Evolutionary conservation across 2,113 vertebrate species (phyloP).

Genomic region (Strix uralensis): DNA sequence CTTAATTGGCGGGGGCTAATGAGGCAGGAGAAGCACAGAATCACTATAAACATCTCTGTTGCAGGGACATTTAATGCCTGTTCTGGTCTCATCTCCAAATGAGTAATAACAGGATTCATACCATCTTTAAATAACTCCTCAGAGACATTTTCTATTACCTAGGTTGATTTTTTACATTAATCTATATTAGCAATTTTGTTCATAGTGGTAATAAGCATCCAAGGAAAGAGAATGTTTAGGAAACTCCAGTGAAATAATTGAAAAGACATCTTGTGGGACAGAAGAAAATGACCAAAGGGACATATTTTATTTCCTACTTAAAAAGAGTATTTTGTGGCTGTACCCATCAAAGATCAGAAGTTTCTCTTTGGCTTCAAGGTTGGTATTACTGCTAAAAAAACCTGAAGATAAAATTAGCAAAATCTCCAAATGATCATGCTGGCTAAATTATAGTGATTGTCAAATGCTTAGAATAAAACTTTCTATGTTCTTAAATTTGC

Average conservation of each 20-base stretch:
- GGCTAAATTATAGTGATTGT: background rate
- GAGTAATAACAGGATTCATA: background rate
- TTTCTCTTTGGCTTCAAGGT: background rate
- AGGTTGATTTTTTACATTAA: background rate
- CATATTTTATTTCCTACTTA: background rate
- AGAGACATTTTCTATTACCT: background rate
- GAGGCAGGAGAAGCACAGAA: background rate
- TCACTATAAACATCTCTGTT: background rate
- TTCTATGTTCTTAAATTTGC: background rate
- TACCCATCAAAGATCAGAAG: background rate
- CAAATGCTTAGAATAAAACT: background rate
- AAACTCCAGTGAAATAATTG: background rate
- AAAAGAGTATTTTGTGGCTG: background rate
- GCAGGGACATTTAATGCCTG: background rate
- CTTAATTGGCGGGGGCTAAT: fast-evolving
- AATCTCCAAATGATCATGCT: background rate
- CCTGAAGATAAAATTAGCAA: background rate
- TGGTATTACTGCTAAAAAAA: background rate
- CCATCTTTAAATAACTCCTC: background rate
- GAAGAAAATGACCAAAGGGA: background rate
- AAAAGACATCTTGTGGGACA: background rate
- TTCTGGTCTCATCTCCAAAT: background rate
- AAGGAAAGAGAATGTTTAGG: background rate
- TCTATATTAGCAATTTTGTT: background rate
- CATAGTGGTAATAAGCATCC: background rate